Evolutionary conservation across 1,140 invertebrate species (phyloP), one percentile per base, ranked within the genome.

Genomic region (Brachionus rotundiformis): DNA sequence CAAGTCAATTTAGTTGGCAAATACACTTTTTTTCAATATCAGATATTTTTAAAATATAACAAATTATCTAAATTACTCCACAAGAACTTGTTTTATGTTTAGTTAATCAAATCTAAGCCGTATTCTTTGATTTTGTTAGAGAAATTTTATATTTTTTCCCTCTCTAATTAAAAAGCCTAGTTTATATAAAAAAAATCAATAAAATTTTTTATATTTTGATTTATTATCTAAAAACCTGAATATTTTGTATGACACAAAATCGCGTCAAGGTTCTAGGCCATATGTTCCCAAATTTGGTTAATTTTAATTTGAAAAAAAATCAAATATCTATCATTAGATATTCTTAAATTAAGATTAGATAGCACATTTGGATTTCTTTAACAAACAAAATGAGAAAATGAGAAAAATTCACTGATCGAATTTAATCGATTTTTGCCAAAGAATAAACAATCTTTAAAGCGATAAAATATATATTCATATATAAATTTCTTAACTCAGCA

Each of bases 331-430:
- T 41, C 10, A 41, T 54, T 8, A 54, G 19, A 4, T 54, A 19
- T 54, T 54, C 23, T 54, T 54, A 8, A 39, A 19, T 54, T 19
- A 23, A 54, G 19, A 54, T 25, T 19, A 8, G n/a, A 54, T 19
- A 54, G 47, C 47, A 49, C 47, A 54, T 54, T 54, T 54, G 47
- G 47, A 54, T 54, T 54, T 54, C 47, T 54, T 54, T 54, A 54
- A 19, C 47, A 54, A 54, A 54, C 8, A 54, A 0, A 25, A 54
- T 54, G 47, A 54, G 47, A 54, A 0, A 25, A 54, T 54, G 47
- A 54, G 47, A 54, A 54, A 54, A 54, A 54, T 54, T 54, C 47
- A 54, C 47, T 54, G 47, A 54, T 54, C 47, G 47, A 54, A 54
- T 54, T 54, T 19, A 54, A 54, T 54, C 47, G 47, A 54, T 54